These are phyloP conservation scores for Orthonevra nobilis DNA, from an alignment of 2,888 invertebrate genomes.

Conservation along the genomic window DNA sequence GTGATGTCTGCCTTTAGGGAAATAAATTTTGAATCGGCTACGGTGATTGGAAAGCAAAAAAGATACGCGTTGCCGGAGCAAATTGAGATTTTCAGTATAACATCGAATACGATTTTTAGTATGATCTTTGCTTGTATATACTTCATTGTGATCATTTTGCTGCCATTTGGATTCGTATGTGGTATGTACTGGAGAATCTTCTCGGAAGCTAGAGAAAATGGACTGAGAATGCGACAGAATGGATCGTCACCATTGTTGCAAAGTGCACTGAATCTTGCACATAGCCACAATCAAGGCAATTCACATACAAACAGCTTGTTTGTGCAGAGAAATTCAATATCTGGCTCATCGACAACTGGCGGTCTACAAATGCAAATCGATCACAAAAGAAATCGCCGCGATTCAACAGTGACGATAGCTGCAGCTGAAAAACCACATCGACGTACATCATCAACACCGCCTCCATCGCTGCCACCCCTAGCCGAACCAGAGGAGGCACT, in stretches of 20 bases:
- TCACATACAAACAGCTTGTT: conserved; percentile 74
- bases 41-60: conserved; percentile 75
- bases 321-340: conserved; percentile 77
- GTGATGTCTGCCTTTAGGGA: conserved; percentile 79
- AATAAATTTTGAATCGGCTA: conserved; percentile 76
- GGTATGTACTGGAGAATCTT: conserved; percentile 81
- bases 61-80: conserved; percentile 64
- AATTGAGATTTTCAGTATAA: conserved; percentile 44
- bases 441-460: conserved; percentile 49
- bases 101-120: conserved; percentile 75
- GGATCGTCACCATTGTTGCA: conserved; percentile 80
- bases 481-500: conserved; percentile 52
- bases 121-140: conserved; percentile 78
- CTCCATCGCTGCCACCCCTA: conserved; percentile 36
- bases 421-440: conserved; percentile 48
- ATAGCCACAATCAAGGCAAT: conserved; percentile 69
- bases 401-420: conserved; percentile 75
- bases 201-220: conserved; percentile 80
- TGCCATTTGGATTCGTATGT: conserved; percentile 80
- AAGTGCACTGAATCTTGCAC: conserved; percentile 79
- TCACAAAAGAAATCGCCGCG: conserved; percentile 75
- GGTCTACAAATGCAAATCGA: conserved; percentile 80
- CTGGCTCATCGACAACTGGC: conserved; percentile 76
- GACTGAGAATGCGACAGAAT: conserved; percentile 80
- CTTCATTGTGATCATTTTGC: conserved; percentile 79